Conservation (phyloP, 1,140 invertebrate species). For the Drosophila murphyi region DNA sequence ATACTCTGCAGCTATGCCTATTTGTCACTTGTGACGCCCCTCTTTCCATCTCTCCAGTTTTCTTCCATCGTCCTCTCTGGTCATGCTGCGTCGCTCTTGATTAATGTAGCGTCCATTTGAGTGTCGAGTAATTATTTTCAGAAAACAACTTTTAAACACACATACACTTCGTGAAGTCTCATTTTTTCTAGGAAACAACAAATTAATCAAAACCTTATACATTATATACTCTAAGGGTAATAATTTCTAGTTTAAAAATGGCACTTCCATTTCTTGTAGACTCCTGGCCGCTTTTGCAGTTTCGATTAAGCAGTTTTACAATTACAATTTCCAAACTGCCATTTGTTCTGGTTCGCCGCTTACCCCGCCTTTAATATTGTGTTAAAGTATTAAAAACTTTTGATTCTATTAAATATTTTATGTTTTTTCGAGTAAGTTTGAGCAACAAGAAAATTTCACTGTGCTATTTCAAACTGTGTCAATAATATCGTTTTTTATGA, state of each 20-base stretch:
- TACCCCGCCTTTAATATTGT: no score
- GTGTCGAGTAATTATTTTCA: constrained; percentile 38
- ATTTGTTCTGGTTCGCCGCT: not conserved
- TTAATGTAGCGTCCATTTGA: constrained; percentile 39
- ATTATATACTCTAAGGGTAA: no score
- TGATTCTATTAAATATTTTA: not conserved
- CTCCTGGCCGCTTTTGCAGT: no score
- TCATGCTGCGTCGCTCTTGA: constrained; percentile 12
- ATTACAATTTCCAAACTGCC: not conserved
- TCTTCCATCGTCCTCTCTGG: not conserved
- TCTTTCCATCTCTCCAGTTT: not conserved
- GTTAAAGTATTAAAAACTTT: not conserved
- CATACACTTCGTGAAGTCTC: not conserved
- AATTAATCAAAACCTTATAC: no score
- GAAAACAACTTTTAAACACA: constrained; percentile 23
- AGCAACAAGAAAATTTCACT: not conserved
- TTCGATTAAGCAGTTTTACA: not conserved
- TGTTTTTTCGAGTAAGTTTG: not conserved
- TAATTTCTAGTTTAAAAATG: no score
- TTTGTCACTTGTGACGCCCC: constrained; percentile 18
- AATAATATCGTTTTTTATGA: not conserved
- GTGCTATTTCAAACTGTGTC: not conserved
- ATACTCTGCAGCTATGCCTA: constrained; percentile 2
- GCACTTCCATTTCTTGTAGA: no score
- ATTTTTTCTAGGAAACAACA: no score